These are phyloP conservation scores for Rhabdornis inornatus DNA, from an alignment of 2,113 vertebrate genomes.

Conservation along the genomic window DNA sequence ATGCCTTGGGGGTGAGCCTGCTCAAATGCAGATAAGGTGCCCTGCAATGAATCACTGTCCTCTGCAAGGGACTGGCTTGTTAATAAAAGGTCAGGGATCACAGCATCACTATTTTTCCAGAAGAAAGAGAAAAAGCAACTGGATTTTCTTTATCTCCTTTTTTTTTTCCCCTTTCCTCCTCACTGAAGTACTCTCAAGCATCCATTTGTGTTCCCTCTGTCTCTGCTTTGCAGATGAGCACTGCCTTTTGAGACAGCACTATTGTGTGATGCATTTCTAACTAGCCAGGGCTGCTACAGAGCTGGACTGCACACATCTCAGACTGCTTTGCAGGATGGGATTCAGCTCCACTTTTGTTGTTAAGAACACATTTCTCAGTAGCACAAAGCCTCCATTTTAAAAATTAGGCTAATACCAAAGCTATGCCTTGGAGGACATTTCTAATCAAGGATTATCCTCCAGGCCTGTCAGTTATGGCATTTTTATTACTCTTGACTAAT, in stretches of 20 bases:
- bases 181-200: neutral
- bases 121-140: neutral
- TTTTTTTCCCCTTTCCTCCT: neutral
- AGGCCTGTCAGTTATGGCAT: neutral
- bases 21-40: conserved; percentile 45
- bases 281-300: neutral
- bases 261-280: neutral
- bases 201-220: neutral
- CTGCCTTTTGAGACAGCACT: neutral
- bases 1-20: conserved; percentile 16
- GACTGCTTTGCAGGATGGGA: neutral
- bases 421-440: neutral
- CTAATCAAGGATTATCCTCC: conserved; percentile 8
- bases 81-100: conserved; percentile 58
- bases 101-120: neutral
- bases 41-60: conserved; percentile 49
- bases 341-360: neutral
- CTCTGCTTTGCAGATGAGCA: neutral
- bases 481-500: neutral
- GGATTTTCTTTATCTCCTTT: neutral
- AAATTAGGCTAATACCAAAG: conserved; percentile 2
- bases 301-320: neutral
- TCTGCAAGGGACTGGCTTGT: conserved; percentile 18
- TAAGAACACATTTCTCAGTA: neutral
- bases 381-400: neutral